These are phyloP conservation scores for Agrenia bidenticulata DNA, from an alignment of 2,888 invertebrate species.

Conservation along the genomic window DNA sequence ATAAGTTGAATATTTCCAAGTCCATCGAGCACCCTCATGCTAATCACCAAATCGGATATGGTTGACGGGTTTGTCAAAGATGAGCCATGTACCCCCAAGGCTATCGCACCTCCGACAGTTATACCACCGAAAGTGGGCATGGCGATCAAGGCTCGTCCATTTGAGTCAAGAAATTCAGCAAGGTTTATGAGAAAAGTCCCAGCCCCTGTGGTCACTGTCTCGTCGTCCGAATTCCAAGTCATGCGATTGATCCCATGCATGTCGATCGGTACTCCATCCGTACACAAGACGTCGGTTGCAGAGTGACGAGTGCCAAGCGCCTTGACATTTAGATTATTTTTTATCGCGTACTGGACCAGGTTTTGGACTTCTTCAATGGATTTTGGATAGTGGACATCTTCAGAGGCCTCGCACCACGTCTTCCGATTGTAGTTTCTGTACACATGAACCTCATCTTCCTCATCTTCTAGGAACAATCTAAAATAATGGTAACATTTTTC, in stretches of 20 bases:
- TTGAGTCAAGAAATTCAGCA: background rate
- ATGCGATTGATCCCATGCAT: background rate
- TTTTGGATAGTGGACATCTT: background rate
- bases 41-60: no score
- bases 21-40: no score
- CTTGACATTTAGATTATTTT: background rate
- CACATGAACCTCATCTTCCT: no score
- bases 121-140: background rate
- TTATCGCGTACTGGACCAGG: background rate
- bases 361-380: conserved; percentile 6
- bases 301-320: conserved; percentile 20
- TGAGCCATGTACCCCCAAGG: no score
- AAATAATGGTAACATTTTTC: no score
- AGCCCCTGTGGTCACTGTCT: conserved; percentile 3
- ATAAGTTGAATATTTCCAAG: background rate
- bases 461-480: no score
- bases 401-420: background rate
- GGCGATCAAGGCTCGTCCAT: background rate
- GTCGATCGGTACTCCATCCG: conserved; percentile 15
- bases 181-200: background rate
- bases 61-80: no score
- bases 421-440: background rate
- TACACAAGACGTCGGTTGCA: conserved; percentile 17
- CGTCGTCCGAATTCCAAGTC: background rate
- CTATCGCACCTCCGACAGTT: no score